A percentile compares a stretch with the other conserved stretches of the same genome.
Evolutionary conservation across 1,140 invertebrate species (phyloP).

Genomic region (Cydia pomonella): DNA sequence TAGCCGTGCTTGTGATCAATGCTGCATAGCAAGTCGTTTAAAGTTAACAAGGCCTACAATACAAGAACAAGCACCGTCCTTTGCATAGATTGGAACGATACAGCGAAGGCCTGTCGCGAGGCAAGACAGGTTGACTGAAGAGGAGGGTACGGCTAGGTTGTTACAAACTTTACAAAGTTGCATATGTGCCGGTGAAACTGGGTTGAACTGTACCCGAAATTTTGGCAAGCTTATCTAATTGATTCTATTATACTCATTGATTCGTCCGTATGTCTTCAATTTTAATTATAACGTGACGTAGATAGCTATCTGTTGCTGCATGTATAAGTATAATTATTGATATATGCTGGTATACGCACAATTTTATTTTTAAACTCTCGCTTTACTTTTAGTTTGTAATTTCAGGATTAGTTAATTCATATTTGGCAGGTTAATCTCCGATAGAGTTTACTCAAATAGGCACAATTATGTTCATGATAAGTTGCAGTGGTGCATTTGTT

Average conservation of each 20-base stretch:
- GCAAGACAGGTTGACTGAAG: slow-evolving; percentile 24
- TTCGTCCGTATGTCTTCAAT: background rate
- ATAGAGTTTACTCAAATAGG: too few species aligned
- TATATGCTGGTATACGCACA: background rate
- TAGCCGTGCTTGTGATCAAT: too few species aligned
- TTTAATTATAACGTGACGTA: slow-evolving; percentile 4
- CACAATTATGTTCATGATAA: too few species aligned
- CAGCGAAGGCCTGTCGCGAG: slow-evolving; percentile 27
- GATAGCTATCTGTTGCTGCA: background rate
- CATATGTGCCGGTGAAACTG: background rate
- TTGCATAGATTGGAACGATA: slow-evolving; percentile 30
- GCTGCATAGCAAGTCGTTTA: background rate
- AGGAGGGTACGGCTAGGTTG: slow-evolving; percentile 6
- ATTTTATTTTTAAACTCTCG: too few species aligned
- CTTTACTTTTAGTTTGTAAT: too few species aligned
- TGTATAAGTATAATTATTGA: too few species aligned
- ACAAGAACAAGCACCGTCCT: slow-evolving; percentile 6
- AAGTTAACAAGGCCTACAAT: slow-evolving; percentile 14
- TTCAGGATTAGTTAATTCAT: too few species aligned
- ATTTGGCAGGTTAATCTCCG: too few species aligned
- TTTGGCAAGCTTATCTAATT: slow-evolving; percentile 10
- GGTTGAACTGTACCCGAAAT: background rate
- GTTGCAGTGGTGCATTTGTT: too few species aligned
- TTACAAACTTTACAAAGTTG: background rate
- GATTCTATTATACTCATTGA: slow-evolving; percentile 9